Evolutionary conservation across 1,140 invertebrate genomes (phyloP).

Genomic region (Sycobia sp.): DNA sequence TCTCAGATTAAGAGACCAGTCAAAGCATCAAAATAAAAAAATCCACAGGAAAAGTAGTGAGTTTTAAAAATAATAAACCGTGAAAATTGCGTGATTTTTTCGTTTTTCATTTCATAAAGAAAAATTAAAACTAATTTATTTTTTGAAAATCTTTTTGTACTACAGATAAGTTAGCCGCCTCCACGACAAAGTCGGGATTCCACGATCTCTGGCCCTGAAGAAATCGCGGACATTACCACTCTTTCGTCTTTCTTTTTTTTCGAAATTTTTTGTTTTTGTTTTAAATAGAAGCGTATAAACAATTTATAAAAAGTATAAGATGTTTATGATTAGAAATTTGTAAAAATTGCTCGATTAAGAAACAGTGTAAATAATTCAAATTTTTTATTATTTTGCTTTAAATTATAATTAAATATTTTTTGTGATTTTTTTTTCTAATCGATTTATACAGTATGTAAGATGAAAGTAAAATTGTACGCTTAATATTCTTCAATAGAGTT

Average conservation of each 20-base stretch:
- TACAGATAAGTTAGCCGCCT: constrained; percentile 26
- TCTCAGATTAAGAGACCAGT: constrained; percentile 30
- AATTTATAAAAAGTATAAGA: not conserved
- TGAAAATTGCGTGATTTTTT: constrained; percentile 4
- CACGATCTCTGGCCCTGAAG: constrained; percentile 30
- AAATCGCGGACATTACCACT: constrained; percentile 9
- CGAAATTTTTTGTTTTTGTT: constrained; percentile 18
- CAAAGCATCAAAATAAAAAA: constrained; percentile 25
- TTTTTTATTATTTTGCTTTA: constrained; percentile 20
- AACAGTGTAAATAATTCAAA: constrained; percentile 12
- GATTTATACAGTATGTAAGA: constrained; percentile 14
- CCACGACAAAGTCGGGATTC: constrained; percentile 30
- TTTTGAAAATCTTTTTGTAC: constrained; percentile 24
- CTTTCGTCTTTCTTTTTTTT: constrained; percentile 14
- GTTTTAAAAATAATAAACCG: constrained; percentile 18
- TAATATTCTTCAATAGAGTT: too few relatives aligned
- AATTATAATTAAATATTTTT: constrained; percentile 9
- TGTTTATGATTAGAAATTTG: constrained; percentile 11
- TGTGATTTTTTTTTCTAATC: constrained; percentile 6
- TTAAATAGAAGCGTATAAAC: constrained; percentile 20
- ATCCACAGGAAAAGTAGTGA: constrained; percentile 30
- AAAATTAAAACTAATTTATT: constrained; percentile 15
- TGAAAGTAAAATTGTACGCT: too few relatives aligned
- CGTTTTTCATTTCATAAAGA: not conserved
- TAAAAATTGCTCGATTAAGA: not conserved